A percentile compares a stretch with the other conserved stretches of the same genome.
These are phyloP conservation scores for Vanessa tameamea DNA, from an alignment of 1,140 invertebrate genomes.

Conservation along the genomic window DNA sequence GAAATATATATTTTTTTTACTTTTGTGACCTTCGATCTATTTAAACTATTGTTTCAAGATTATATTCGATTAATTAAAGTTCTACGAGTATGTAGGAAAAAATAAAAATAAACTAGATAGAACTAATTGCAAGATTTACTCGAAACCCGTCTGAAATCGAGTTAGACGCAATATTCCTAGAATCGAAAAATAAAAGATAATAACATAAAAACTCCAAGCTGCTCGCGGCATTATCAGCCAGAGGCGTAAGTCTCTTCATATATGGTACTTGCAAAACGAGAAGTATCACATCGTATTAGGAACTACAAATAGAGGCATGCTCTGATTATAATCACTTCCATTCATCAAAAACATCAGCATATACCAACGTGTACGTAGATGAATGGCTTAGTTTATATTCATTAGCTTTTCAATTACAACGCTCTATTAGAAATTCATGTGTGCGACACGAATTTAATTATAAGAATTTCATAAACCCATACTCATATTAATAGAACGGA, in stretches of 20 bases:
- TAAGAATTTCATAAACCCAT: conserved; percentile 18
- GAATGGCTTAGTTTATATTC: conserved; percentile 29
- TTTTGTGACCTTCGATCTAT: no score
- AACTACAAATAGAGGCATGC: conserved; percentile 23
- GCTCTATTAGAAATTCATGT: conserved; percentile 23
- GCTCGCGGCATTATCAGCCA: neutral
- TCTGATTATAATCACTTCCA: conserved; percentile 26
- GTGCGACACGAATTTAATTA: conserved; percentile 22
- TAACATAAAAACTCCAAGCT: neutral
- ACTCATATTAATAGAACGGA: conserved; percentile 21
- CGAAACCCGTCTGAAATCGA: neutral
- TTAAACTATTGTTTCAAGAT: no score
- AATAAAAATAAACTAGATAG: no score
- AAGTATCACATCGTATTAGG: conserved; percentile 10
- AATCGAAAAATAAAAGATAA: neutral
- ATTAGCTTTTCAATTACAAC: conserved; percentile 36
- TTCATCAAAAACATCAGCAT: conserved; percentile 30
- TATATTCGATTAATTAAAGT: no score
- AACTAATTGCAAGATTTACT: no score
- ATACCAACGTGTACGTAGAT: conserved; percentile 8
- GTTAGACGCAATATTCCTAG: neutral
- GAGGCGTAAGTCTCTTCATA: conserved; percentile 2
- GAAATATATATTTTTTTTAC: no score
- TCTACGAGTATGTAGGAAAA: no score
- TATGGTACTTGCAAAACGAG: conserved; percentile 8